Conservation (phyloP, 2,113 vertebrate species). For the Guaruba guarouba region DNA sequence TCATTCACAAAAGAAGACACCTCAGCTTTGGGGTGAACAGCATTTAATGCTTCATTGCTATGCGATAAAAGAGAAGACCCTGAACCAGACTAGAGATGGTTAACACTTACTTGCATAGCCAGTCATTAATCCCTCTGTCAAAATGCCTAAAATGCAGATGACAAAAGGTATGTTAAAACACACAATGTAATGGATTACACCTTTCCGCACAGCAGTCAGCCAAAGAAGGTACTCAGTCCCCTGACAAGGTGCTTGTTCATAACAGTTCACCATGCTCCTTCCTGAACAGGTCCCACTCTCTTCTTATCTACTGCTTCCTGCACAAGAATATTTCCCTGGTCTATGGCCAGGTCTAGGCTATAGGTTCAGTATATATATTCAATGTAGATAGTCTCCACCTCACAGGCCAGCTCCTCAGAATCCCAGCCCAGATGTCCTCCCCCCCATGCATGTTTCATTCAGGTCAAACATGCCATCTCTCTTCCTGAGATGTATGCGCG, state of each 20-base stretch:
- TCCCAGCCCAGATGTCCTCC: neutral
- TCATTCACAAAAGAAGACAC: neutral
- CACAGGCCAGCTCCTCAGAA: neutral
- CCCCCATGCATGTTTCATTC: accelerated
- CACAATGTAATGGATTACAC: neutral
- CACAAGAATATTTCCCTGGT: neutral
- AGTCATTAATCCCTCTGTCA: constrained; percentile 95
- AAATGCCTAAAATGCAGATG: constrained; percentile 83
- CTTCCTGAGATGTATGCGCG: accelerated
- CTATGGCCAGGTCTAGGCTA: neutral
- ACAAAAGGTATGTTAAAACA: neutral
- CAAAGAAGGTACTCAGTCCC: neutral
- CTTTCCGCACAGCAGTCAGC: neutral
- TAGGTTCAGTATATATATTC: neutral
- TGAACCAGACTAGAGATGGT: neutral
- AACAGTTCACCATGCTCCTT: neutral
- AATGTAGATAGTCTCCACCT: neutral
- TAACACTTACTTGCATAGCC: constrained; percentile 92
- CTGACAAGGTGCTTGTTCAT: neutral
- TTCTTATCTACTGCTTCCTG: neutral
- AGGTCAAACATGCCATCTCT: accelerated
- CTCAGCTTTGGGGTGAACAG: neutral
- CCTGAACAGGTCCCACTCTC: neutral
- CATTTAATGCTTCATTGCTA: neutral
- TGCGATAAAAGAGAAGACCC: neutral